Percentiles rank a stretch among this genome's conserved stretches.
These are phyloP conservation scores for Corythoichthys intestinalis DNA, from an alignment of 2,113 vertebrate species.

Conservation along the genomic window DNA sequence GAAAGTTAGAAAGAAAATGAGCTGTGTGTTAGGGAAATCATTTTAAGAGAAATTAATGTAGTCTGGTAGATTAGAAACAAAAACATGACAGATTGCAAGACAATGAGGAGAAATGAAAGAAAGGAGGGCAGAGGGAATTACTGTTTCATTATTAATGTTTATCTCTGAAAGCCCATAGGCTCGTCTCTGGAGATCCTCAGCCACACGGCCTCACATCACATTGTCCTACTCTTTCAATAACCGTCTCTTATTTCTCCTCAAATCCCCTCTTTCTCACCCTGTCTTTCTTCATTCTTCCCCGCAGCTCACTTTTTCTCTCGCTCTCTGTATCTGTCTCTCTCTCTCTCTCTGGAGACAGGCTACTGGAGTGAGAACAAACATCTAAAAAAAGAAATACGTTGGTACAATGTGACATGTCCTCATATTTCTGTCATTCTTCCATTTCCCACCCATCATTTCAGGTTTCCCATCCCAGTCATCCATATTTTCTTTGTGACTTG, in stretches of 20 bases:
- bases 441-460: conserved; percentile 1
- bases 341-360: conserved; percentile 24
- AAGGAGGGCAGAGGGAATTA: conserved; percentile 56
- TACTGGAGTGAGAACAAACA: conserved; percentile 31
- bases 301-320: conserved; percentile 12
- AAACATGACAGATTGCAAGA: conserved; percentile 30
- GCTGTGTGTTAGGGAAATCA: conserved; percentile 6
- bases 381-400: conserved; percentile 15
- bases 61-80: conserved; percentile 3
- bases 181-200: conserved; percentile 39
- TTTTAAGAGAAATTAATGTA: conserved; percentile 23
- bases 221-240: conserved; percentile 30
- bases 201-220: conserved; percentile 35
- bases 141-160: conserved; percentile 66
- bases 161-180: conserved; percentile 53
- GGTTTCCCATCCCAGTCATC: conserved; percentile 13
- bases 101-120: conserved; percentile 23
- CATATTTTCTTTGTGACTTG: conserved; percentile 7
- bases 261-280: conserved; percentile 12
- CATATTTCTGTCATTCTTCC: conserved; percentile 21
- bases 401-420: conserved; percentile 34
- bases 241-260: conserved; percentile 26
- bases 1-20: conserved; percentile 3
- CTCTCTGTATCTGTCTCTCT: conserved; percentile 20
- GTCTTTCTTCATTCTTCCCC: conserved; percentile 8